Evolutionary conservation across 2,888 invertebrate species (phyloP).

Genomic region (Caenorhabditis panamensis): DNA sequence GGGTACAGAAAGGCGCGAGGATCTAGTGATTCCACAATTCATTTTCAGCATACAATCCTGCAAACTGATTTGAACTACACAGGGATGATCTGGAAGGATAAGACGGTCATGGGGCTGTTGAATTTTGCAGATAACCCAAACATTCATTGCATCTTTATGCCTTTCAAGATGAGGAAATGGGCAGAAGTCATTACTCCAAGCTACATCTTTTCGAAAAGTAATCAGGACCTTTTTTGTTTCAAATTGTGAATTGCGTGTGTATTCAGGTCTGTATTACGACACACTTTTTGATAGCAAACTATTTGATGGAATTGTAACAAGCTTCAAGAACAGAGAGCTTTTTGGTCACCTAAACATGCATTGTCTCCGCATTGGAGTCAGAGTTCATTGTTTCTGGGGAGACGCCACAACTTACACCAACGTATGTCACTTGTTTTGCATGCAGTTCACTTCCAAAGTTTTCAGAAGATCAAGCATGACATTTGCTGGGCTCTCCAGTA

Average conservation of each 20-base stretch:
- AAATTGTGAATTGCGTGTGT: background rate
- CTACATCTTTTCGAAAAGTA: background rate
- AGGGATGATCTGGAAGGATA: slow-evolving; percentile 17
- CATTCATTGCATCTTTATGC: slow-evolving; percentile 21
- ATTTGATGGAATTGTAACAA: background rate
- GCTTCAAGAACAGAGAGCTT: slow-evolving; percentile 3
- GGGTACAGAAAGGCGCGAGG: slow-evolving; percentile 7
- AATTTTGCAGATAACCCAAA: background rate
- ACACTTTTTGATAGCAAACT: background rate
- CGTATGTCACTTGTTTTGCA: background rate
- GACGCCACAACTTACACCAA: background rate
- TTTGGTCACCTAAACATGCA: slow-evolving; percentile 7
- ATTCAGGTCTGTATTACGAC: background rate
- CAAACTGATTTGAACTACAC: slow-evolving; percentile 25
- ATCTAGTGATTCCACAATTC: too few species aligned
- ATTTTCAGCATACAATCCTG: slow-evolving; percentile 19
- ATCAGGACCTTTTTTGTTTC: background rate
- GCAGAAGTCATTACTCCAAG: background rate
- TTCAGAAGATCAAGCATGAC: slow-evolving; percentile 20
- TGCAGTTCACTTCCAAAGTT: background rate
- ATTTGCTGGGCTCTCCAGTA: slow-evolving; percentile 27
- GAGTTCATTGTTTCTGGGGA: slow-evolving; percentile 17
- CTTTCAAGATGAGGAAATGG: slow-evolving; percentile 22
- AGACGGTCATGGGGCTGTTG: background rate
- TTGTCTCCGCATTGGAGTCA: slow-evolving; percentile 4